Conservation (phyloP, 2,113 vertebrate genomes). For the Etheostoma spectabile region DNA sequence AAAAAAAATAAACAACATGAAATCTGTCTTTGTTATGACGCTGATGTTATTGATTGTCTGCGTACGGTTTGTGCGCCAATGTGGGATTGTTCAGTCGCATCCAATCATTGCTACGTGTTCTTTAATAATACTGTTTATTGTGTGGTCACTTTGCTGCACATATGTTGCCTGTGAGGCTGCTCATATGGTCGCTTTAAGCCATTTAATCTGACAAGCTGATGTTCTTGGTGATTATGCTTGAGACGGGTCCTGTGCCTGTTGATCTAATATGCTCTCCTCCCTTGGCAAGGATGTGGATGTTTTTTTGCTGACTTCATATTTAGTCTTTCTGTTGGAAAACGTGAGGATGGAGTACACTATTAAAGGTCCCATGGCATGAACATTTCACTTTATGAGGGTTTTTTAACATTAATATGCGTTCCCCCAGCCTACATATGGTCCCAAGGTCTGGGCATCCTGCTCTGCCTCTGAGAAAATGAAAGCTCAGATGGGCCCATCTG, state of each 20-base stretch:
- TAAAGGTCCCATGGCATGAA: not conserved
- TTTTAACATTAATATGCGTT: too few species aligned
- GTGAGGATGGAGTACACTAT: not conserved
- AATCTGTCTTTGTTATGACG: not conserved
- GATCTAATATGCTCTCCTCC: conserved; percentile 25
- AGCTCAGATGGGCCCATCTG: too few species aligned
- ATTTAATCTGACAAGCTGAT: conserved; percentile 1
- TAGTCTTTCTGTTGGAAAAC: not conserved
- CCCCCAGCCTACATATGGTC: too few species aligned
- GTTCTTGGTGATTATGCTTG: not conserved
- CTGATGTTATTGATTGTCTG: conserved; percentile 9
- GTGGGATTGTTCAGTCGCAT: conserved; percentile 1
- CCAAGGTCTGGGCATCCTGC: too few species aligned
- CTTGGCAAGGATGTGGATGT: not conserved
- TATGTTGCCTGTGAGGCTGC: not conserved
- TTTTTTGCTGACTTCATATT: not conserved
- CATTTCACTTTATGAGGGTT: too few species aligned
- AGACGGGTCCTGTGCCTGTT: conserved; percentile 52
- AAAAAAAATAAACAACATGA: not conserved
- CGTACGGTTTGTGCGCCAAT: not conserved
- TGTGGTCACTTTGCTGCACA: not conserved
- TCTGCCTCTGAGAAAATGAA: too few species aligned
- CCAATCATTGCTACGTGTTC: not conserved
- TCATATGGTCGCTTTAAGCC: not conserved
- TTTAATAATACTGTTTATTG: not conserved